Evolutionary conservation across 2,113 vertebrate genomes (phyloP).

Genomic region (Ameiurus melas): DNA sequence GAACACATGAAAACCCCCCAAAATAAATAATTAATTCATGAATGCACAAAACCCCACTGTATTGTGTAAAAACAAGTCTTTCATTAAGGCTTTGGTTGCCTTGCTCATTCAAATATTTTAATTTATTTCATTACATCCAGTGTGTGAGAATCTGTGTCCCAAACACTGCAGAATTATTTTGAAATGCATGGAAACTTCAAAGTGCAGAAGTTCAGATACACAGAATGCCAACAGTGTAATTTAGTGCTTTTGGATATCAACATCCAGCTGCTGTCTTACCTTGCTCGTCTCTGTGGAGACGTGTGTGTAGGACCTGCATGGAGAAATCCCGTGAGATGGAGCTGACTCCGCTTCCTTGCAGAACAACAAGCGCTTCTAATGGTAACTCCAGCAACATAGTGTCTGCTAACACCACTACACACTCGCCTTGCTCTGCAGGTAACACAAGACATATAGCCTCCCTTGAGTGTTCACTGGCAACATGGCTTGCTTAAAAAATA

Average conservation of each 20-base stretch:
- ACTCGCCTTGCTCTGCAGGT: conserved; percentile 60
- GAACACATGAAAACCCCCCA: neutral
- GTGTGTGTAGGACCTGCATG: conserved; percentile 79
- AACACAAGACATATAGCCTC: conserved; percentile 6
- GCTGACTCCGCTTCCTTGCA: conserved; percentile 65
- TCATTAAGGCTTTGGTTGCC: neutral
- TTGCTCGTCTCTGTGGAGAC: conserved; percentile 65
- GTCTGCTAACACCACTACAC: conserved; percentile 78
- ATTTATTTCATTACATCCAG: neutral
- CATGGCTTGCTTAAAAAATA: neutral
- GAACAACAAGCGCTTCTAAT: conserved; percentile 76
- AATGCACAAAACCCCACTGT: neutral
- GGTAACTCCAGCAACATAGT: conserved; percentile 77
- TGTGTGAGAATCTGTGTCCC: neutral
- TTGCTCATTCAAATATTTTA: neutral
- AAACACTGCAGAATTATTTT: neutral
- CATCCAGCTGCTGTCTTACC: conserved; percentile 60
- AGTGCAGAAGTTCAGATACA: neutral
- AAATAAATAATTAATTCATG: neutral
- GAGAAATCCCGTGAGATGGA: conserved; percentile 85
- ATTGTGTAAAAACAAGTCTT: neutral
- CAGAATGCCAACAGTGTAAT: neutral
- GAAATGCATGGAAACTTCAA: neutral
- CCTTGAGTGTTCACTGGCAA: neutral
- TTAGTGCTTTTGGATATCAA: neutral